phyloP scores from a whole-genome alignment of 2,888 invertebrate genomes.

The Lacanobia oleracea region DNA sequence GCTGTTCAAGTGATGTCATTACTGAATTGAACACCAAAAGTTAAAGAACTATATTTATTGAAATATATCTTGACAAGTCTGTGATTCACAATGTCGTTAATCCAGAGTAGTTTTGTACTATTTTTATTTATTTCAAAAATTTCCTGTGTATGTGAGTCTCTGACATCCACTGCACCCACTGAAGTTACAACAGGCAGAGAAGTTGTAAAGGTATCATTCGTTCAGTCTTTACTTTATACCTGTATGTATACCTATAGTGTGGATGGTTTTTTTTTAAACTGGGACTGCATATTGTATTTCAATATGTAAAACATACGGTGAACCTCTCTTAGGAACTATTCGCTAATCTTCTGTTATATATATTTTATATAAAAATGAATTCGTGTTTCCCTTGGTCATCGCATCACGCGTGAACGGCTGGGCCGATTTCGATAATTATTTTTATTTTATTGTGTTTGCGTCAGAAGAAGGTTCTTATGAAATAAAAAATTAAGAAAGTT shows the following conservation, averaged over 20 bases:
- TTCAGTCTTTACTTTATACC: background rate
- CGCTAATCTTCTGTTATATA: too few relatives aligned
- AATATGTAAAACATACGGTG: background rate
- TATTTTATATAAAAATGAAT: too few relatives aligned
- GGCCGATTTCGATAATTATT: too few relatives aligned
- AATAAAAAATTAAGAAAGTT: too few relatives aligned
- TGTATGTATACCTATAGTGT: too few relatives aligned
- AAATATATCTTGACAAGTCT: too few relatives aligned
- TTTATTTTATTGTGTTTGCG: too few relatives aligned
- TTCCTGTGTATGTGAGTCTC: constrained; percentile 8
- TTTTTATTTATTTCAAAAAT: constrained; percentile 5
- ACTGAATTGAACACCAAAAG: background rate
- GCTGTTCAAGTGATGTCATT: background rate
- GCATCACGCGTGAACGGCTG: too few relatives aligned
- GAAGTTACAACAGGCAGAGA: background rate
- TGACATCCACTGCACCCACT: background rate
- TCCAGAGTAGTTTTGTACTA: background rate
- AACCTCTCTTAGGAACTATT: background rate
- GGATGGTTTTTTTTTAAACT: too few relatives aligned
- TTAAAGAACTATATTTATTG: background rate
- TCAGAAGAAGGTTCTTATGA: too few relatives aligned
- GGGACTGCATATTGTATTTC: background rate
- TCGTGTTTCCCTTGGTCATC: too few relatives aligned
- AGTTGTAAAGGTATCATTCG: constrained; percentile 19
- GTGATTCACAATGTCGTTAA: constrained; percentile 30